A percentile compares a stretch with the other conserved stretches of the same genome.
These are phyloP conservation scores for Pinna nobilis DNA, from an alignment of 1,140 invertebrate genomes.

Conservation along the genomic window DNA sequence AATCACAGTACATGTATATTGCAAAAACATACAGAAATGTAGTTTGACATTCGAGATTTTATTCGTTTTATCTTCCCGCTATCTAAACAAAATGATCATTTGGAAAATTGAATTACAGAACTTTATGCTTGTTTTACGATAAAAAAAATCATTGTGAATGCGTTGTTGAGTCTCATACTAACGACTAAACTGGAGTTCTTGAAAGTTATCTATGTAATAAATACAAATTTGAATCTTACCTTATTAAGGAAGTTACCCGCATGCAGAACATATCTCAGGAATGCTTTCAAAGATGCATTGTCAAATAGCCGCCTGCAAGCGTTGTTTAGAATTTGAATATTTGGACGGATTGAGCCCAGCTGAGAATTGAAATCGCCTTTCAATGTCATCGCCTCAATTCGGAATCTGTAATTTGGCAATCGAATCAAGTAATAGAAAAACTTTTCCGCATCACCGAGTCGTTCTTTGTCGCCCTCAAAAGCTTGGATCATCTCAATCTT, in stretches of 20 bases:
- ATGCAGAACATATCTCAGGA: conserved; percentile 69
- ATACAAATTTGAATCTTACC: conserved; percentile 44
- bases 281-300: conserved; percentile 66
- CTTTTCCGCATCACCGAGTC: conserved; percentile 68
- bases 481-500: conserved; percentile 66
- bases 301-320: conserved; percentile 62
- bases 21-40: too few relatives aligned
- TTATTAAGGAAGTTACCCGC: conserved; percentile 73
- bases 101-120: too few relatives aligned
- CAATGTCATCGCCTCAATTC: conserved; percentile 92
- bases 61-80: too few relatives aligned
- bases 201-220: too few relatives aligned
- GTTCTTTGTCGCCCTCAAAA: conserved; percentile 62
- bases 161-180: too few relatives aligned
- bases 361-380: conserved; percentile 78
- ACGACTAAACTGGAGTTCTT: too few relatives aligned
- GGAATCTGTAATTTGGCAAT: conserved; percentile 82
- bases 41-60: too few relatives aligned
- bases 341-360: conserved; percentile 61
- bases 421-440: conserved; percentile 69
- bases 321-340: conserved; percentile 59
- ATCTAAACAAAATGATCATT: too few relatives aligned
- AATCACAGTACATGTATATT: too few relatives aligned
- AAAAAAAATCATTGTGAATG: background rate
- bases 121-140: too few relatives aligned